Conservation (phyloP, 1,140 invertebrate genomes). For the Arctopsyche grandis region DNA sequence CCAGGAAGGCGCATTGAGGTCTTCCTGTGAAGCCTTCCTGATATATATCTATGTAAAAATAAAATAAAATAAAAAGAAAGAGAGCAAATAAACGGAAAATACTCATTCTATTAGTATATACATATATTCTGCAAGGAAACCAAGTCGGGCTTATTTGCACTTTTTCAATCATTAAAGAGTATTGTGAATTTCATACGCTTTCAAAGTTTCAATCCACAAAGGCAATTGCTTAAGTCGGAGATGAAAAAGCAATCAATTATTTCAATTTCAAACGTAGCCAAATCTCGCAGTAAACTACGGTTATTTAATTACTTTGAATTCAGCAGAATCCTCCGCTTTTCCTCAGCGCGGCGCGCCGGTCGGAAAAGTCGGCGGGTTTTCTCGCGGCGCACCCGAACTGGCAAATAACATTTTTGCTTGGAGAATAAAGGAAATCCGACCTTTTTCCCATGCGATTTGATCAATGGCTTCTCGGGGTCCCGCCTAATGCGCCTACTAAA, state of each 20-base stretch:
- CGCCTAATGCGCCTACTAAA: conserved; percentile 39
- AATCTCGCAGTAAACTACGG: not conserved
- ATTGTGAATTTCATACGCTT: too few relatives aligned
- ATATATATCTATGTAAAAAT: too few relatives aligned
- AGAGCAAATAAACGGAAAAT: too few relatives aligned
- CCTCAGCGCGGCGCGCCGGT: not conserved
- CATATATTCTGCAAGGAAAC: too few relatives aligned
- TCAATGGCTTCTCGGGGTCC: conserved; percentile 32
- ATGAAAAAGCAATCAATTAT: not conserved
- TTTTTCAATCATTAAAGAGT: too few relatives aligned
- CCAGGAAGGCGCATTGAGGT: too few relatives aligned
- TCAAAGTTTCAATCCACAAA: too few relatives aligned
- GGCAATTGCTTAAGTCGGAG: not conserved
- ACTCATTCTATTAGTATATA: too few relatives aligned
- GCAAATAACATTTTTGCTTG: conserved; percentile 17
- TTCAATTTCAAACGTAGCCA: not conserved
- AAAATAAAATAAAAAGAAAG: too few relatives aligned
- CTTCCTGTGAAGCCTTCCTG: too few relatives aligned
- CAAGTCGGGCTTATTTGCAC: too few relatives aligned
- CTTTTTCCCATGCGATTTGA: conserved; percentile 35
- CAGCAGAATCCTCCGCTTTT: not conserved
- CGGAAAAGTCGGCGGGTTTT: not conserved
- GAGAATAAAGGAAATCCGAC: conserved; percentile 20
- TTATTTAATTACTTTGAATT: conserved; percentile 16
- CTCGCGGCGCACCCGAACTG: not conserved